Evolutionary conservation across 1,140 invertebrate genomes (phyloP), one percentile per base, ranked within the genome.

Genomic region (Diachasma alloeum): DNA sequence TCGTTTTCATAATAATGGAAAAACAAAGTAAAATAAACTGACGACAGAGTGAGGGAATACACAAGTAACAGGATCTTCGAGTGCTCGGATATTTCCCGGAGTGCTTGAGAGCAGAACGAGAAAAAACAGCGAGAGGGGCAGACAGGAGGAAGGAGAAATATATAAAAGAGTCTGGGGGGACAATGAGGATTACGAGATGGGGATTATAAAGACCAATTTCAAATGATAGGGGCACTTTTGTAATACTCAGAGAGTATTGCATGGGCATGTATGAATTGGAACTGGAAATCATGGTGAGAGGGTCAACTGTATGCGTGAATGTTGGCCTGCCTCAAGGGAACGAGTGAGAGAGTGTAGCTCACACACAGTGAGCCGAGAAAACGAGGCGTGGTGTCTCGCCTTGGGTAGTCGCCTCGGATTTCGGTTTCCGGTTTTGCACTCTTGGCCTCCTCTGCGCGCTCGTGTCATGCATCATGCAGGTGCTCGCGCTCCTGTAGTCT

Each of bases 361-460:
- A n/a, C 26, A 76, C 9, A 59, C 48, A 48, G 42, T 17, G 17
- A 31, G 46, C 67, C 68, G 74, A 76, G 74, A 76, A 76, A 76
- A 76, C 36, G 37, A 68, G 74, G 74, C 74, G 74, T 76, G 74
- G 67, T 71, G 68, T 76, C 74, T 71, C 74, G 68, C 74, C 74
- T 76, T 63, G 74, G 67, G 48, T 76, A 76, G 74, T 70, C 31
- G 74, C 46, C 48, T 76, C 74, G 42, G 46, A 76, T 76, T 76
- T 76, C 74, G 74, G 74, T 76, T 76, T 76, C 74, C 74, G 74
- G 74, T 76, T 76, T 76, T 53, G 26, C 31, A 56, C 66, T 76
- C 74, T n/a, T 46, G 24, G 74, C 22, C 48, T 76, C n/a, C 66
- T 68, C 36, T 46, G 37, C 59, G 48, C 56, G 48, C 56, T 63